Base-by-base conservation (phyloP, 2,888 invertebrate genomes). In the Ichneumon xanthorius region DNA sequence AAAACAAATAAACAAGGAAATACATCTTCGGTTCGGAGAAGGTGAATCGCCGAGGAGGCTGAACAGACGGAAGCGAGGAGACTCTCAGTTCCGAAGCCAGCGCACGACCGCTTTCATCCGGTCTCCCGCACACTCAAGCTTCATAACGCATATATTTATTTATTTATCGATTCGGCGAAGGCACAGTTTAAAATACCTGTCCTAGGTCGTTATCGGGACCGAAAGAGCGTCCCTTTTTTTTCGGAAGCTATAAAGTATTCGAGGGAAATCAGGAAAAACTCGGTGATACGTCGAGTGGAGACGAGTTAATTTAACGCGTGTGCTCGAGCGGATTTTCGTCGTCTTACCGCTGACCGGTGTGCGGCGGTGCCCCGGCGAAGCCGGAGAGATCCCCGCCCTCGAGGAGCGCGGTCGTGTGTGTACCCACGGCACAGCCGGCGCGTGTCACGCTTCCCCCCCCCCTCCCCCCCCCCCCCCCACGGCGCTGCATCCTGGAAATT, bases 341-440 rank as follows among this genome's bases (percentile, higher is more conserved):
- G 16, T 68, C 19, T 50, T 14, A 26, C 16, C 50, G 63, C 26
- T 50, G 33, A 50, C 50, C 58, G 63, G 72, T 73, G 58, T 19
- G 19, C 68, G 58, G 45, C 48, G n/a, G 61, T 22, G 48, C 33
- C 30, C 53, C 65, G 72, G 48, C 26, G 61, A 63, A 33, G 40
- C 22, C 33, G 73, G 40, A 61, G 45, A 63, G 48, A 81, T 84
- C 84, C 78, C 81, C 84, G 84, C 81, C 84, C 84, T 78, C 73
- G 53, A 14, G 45, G 19, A 33, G 68, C 16, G 37, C 79, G 63
- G 63, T 40, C 79, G 79, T 48, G 26, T 6, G 16, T 4, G 37
- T 26, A 45, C 45, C 14, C 78, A 61, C 58, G 45, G 30, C 58
- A 55, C 58, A 78, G 40, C 73, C 84, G 81, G 81, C 81, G 84